phyloP scores from a whole-genome alignment of 2,888 invertebrate species.

The Habrosyne pyritoides region DNA sequence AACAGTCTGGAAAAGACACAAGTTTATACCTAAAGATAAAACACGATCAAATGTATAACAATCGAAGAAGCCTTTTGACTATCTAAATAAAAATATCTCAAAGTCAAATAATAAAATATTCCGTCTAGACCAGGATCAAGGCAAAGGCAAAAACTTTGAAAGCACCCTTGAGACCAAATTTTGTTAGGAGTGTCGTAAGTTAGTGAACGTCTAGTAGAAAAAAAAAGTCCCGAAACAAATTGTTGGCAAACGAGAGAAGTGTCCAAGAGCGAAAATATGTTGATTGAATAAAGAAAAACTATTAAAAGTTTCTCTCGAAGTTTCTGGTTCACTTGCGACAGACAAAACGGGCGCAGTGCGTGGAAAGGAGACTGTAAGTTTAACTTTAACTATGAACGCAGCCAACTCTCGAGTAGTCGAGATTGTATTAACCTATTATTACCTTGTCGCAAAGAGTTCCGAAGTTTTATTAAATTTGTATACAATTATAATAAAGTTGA shows the following conservation, averaged over 20 bases:
- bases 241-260: constrained; percentile 79
- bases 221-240: constrained; percentile 79
- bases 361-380: constrained; percentile 41
- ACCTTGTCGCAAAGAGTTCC: too few relatives aligned
- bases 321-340: constrained; percentile 67
- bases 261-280: constrained; percentile 80
- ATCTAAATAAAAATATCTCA: constrained; percentile 14
- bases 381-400: constrained; percentile 30
- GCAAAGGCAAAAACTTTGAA: constrained; percentile 59
- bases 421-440: not conserved
- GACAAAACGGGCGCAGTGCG: constrained; percentile 63
- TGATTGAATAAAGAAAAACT: constrained; percentile 83
- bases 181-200: constrained; percentile 64
- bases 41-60: not conserved
- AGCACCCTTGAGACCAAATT: constrained; percentile 69
- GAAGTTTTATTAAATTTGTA: too few relatives aligned
- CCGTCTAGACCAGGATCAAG: constrained; percentile 63
- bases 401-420: constrained; percentile 14
- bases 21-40: too few relatives aligned
- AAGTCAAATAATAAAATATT: constrained; percentile 49
- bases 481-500: too few relatives aligned
- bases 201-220: constrained; percentile 54
- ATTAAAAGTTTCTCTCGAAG: constrained; percentile 75
- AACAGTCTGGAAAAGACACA: too few relatives aligned
- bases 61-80: constrained; percentile 10